A percentile compares a stretch with the other conserved stretches of the same genome.
These are phyloP conservation scores for Tonatia bakeri DNA, from an alignment of 2,113 vertebrate genomes.

Conservation along the genomic window DNA sequence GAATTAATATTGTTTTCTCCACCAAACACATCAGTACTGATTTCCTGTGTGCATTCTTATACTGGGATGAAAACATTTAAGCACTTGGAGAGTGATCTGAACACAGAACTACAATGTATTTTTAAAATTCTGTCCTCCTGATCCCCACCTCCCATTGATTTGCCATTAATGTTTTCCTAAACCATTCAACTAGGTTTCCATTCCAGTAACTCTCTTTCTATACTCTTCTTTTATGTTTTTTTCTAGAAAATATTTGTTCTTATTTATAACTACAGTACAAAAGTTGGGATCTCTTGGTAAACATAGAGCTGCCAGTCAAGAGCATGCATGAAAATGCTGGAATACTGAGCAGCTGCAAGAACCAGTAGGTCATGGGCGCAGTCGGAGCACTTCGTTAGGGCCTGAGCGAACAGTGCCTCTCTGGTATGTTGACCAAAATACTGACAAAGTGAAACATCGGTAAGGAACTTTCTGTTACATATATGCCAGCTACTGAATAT, in stretches of 20 bases:
- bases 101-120: background rate
- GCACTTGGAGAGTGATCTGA: background rate
- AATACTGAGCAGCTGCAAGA: rapidly evolving
- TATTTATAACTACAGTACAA: background rate
- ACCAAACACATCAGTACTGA: background rate
- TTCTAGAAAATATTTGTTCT: background rate
- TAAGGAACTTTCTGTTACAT: background rate
- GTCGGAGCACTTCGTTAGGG: background rate
- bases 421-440: background rate
- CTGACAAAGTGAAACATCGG: background rate
- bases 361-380: rapidly evolving
- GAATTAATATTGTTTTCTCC: background rate
- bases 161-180: background rate
- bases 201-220: background rate
- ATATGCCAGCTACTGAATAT: background rate
- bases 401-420: background rate
- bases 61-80: background rate
- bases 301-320: background rate
- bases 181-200: background rate
- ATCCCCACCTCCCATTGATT: background rate
- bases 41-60: background rate
- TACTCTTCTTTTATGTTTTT: background rate
- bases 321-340: rapidly evolving
- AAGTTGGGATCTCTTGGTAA: background rate
- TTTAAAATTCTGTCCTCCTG: background rate